These are phyloP conservation scores for Meda fulgida DNA, from an alignment of 2,797 vertebrate genomes.

Conservation along the genomic window DNA sequence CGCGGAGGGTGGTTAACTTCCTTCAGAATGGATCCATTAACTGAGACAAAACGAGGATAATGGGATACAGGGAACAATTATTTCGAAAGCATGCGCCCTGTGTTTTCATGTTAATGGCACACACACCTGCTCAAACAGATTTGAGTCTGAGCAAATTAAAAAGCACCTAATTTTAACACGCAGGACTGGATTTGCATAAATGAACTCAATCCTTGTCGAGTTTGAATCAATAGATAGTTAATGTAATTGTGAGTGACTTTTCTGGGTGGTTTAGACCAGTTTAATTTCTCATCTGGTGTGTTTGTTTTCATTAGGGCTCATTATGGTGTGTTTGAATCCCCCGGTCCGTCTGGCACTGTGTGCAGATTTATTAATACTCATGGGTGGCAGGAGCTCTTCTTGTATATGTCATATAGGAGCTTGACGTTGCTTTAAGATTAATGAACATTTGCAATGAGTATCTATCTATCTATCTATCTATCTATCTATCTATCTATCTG, in stretches of 20 bases:
- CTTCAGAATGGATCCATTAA: slow-evolving; percentile 77
- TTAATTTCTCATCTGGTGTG: slow-evolving; percentile 16
- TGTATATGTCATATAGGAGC: not conserved
- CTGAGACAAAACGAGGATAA: slow-evolving; percentile 75
- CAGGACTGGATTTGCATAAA: slow-evolving; percentile 34
- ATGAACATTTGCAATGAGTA: too few species aligned
- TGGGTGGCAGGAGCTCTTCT: not conserved
- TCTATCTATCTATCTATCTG: too few species aligned
- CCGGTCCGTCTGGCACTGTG: slow-evolving; percentile 3
- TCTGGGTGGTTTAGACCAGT: not conserved
- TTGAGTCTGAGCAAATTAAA: not conserved
- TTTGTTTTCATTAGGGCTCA: slow-evolving; percentile 34
- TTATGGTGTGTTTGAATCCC: not conserved
- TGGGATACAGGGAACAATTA: slow-evolving; percentile 73
- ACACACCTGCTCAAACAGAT: slow-evolving; percentile 67
- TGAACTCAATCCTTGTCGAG: not conserved
- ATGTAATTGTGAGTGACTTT: slow-evolving; percentile 28
- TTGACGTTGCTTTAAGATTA: not conserved
- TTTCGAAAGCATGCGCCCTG: slow-evolving; percentile 54
- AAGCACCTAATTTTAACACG: not conserved
- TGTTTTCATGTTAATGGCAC: slow-evolving; percentile 66
- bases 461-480: too few species aligned
- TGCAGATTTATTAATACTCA: slow-evolving; percentile 2
- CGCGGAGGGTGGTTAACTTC: slow-evolving; percentile 74
- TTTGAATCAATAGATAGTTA: slow-evolving; percentile 35